These are phyloP conservation scores for Chaetodon trifasciatus DNA, from an alignment of 2,797 vertebrate genomes.

Conservation along the genomic window DNA sequence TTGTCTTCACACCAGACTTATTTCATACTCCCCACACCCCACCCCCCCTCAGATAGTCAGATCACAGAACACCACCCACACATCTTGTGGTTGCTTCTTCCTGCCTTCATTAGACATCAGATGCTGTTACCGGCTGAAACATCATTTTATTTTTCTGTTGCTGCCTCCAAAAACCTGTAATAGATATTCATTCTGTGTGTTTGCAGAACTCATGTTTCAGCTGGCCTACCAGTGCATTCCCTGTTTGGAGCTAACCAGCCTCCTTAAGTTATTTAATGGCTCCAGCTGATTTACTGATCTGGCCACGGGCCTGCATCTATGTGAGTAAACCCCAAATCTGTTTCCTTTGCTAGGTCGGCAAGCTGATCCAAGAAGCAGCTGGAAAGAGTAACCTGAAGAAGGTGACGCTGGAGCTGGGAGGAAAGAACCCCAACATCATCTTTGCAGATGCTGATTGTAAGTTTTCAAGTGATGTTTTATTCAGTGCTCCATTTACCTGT, in stretches of 20 bases:
- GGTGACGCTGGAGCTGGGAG: slow-evolving; percentile 98
- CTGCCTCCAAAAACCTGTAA: slow-evolving; percentile 72
- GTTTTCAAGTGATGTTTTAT: slow-evolving; percentile 77
- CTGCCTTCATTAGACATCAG: slow-evolving; percentile 75
- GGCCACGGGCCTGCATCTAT: slow-evolving; percentile 71
- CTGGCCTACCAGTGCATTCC: slow-evolving; percentile 54
- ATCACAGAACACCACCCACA: slow-evolving; percentile 71
- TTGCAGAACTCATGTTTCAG: slow-evolving; percentile 77
- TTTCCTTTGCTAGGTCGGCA: slow-evolving; percentile 92
- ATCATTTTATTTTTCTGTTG: slow-evolving; percentile 74
- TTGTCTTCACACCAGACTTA: slow-evolving; percentile 34
- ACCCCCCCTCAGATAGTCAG: slow-evolving; percentile 30
- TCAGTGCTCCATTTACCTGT: slow-evolving; percentile 56
- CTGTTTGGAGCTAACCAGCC: slow-evolving; percentile 75
- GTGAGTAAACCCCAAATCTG: slow-evolving; percentile 77
- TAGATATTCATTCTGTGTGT: slow-evolving; percentile 82
- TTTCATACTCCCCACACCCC: slow-evolving; percentile 39
- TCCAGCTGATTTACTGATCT: slow-evolving; percentile 79
- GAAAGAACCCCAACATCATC: slow-evolving; percentile 99
- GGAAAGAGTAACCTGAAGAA: slow-evolving; percentile 99
- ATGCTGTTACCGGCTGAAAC: slow-evolving; percentile 72
- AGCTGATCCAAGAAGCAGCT: slow-evolving; percentile 99
- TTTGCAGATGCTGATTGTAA: slow-evolving; percentile 99
- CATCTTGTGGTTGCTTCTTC: slow-evolving; percentile 78
- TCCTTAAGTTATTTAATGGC: slow-evolving; percentile 80